Conservation (phyloP, 1,140 invertebrate species). For the Dendrolimus punctatus region DNA sequence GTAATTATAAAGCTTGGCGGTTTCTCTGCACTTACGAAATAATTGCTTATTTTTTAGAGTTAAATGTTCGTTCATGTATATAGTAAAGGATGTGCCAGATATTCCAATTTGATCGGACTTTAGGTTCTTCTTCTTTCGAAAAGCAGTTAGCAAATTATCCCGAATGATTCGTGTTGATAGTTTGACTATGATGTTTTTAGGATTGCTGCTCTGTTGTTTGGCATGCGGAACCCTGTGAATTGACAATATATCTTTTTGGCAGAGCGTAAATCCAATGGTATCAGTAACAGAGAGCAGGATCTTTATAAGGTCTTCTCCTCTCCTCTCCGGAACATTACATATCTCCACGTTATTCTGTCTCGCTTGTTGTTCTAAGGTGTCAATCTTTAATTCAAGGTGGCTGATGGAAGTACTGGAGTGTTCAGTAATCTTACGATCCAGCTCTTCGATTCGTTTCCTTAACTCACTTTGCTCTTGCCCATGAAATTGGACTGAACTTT, state of each 20-base stretch:
- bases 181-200: constrained; percentile 21
- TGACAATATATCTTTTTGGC: constrained; percentile 5
- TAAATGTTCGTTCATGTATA: constrained; percentile 19
- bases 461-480: too few species aligned
- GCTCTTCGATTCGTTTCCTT: too few species aligned
- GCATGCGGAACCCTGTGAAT: constrained; percentile 15
- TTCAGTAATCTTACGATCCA: too few species aligned
- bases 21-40: constrained; percentile 16
- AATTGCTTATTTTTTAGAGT: constrained; percentile 18
- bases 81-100: constrained; percentile 1
- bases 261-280: not conserved
- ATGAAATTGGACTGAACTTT: too few species aligned
- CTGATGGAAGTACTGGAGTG: too few species aligned
- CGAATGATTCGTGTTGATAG: constrained; percentile 9
- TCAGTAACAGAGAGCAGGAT: constrained; percentile 1
- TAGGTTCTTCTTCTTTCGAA: constrained; percentile 9
- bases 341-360: constrained; percentile 10
- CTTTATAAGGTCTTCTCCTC: constrained; percentile 4
- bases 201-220: constrained; percentile 1
- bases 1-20: constrained; percentile 10
- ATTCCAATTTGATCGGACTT: constrained; percentile 6
- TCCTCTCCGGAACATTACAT: constrained; percentile 6
- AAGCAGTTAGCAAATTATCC: constrained; percentile 16
- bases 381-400: constrained; percentile 11
- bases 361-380: constrained; percentile 8